These are phyloP conservation scores for Diplodus sargus DNA, from an alignment of 2,797 vertebrate species.

Conservation along the genomic window DNA sequence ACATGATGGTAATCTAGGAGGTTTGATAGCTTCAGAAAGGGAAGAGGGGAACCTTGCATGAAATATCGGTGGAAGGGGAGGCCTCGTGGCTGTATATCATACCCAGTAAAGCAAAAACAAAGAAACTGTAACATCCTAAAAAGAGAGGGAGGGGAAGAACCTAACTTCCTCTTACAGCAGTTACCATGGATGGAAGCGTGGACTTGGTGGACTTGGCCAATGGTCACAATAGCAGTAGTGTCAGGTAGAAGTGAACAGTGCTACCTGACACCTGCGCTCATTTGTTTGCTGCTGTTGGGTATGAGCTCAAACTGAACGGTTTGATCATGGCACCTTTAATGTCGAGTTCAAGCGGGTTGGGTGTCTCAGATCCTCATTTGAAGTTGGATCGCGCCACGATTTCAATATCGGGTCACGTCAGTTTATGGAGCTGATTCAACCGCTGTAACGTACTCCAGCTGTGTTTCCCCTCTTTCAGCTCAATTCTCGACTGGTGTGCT, in stretches of 20 bases:
- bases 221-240: neutral
- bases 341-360: too few species aligned
- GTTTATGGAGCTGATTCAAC: slow-evolving; percentile 17
- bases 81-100: too few species aligned
- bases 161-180: neutral
- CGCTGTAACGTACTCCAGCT: slow-evolving; percentile 28
- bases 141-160: neutral
- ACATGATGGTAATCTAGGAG: neutral
- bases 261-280: neutral
- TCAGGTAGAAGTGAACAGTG: neutral
- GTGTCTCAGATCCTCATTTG: neutral
- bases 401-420: neutral
- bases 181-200: neutral
- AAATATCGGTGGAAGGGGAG: neutral
- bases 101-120: neutral
- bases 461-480: slow-evolving; percentile 1
- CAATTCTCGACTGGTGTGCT: slow-evolving; percentile 8
- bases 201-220: neutral
- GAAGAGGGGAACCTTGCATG: neutral
- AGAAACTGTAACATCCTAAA: neutral
- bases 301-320: neutral
- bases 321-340: neutral
- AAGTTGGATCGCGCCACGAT: neutral
- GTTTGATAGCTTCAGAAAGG: neutral
- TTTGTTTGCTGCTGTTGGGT: neutral